Conservation (phyloP, 2,113 vertebrate species). For the Syngnathus typhle region DNA sequence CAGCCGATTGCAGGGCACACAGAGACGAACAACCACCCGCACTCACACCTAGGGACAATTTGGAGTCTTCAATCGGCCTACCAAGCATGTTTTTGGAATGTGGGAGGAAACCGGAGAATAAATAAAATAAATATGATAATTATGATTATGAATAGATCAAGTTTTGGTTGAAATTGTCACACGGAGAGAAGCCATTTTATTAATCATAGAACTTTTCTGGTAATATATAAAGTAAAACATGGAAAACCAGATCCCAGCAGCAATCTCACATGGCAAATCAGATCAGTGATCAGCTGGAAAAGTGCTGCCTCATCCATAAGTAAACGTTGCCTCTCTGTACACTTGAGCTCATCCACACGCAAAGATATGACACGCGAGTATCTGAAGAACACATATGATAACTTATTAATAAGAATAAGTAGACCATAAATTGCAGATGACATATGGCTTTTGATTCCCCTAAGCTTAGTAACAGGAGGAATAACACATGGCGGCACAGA, state of each 20-base stretch:
- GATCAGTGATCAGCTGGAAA: conserved; percentile 51
- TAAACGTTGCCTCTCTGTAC: conserved; percentile 35
- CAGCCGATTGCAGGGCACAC: too few species aligned
- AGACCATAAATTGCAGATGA: conserved; percentile 37
- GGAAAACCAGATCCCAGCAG: conserved; percentile 12
- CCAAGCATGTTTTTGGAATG: too few species aligned
- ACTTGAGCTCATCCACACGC: conserved; percentile 29
- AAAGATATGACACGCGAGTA: conserved; percentile 20
- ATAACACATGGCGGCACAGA: conserved; percentile 21
- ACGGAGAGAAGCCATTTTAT: too few species aligned
- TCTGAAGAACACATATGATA: conserved; percentile 27
- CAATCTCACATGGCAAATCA: conserved; percentile 34
- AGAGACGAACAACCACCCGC: too few species aligned
- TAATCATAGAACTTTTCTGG: neutral
- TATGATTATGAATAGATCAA: too few species aligned
- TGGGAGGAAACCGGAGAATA: too few species aligned
- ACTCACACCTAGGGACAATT: too few species aligned
- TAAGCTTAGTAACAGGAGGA: conserved; percentile 17
- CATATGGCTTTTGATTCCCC: conserved; percentile 40
- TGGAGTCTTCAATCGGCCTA: too few species aligned
- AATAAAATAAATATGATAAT: too few species aligned
- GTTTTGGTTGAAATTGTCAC: too few species aligned
- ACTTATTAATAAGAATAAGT: conserved; percentile 43
- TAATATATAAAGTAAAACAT: neutral
- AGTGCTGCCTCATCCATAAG: conserved; percentile 47